phyloP scores from a whole-genome alignment of 2,113 vertebrate species.

The Myiozetetes cayanensis region DNA sequence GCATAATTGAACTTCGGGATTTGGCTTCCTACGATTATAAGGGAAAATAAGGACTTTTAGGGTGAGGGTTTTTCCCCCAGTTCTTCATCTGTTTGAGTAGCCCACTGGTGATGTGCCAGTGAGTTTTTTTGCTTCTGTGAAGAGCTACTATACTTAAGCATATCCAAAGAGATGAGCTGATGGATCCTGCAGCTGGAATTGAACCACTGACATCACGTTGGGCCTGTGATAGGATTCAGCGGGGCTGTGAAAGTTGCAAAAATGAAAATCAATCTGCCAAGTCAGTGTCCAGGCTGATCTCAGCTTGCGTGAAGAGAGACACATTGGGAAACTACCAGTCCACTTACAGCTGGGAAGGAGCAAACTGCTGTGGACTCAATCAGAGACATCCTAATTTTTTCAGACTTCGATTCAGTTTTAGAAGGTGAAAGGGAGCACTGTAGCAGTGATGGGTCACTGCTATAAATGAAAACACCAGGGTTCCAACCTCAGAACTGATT shows the following conservation, averaged over 20 bases:
- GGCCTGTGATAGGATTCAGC: background rate
- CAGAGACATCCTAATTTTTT: background rate
- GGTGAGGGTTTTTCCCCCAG: background rate
- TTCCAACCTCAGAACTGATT: background rate
- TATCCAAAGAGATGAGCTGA: background rate
- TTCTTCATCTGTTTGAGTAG: background rate
- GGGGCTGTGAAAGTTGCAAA: background rate
- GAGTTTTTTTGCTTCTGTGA: background rate
- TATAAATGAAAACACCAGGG: background rate
- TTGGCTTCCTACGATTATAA: background rate
- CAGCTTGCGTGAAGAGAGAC: accelerated
- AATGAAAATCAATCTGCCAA: background rate
- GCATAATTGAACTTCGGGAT: background rate
- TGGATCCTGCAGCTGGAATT: background rate
- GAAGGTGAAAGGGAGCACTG: too few species aligned
- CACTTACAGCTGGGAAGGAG: background rate
- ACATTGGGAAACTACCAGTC: background rate
- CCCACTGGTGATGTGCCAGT: too few species aligned
- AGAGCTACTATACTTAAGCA: background rate
- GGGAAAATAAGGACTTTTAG: background rate
- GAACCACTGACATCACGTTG: too few species aligned
- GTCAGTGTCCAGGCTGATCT: background rate
- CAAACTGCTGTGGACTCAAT: background rate
- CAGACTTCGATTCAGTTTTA: background rate
- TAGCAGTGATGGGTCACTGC: too few species aligned